Evolutionary conservation across 2,888 invertebrate genomes (phyloP).

Genomic region (Camponotus fellah): DNA sequence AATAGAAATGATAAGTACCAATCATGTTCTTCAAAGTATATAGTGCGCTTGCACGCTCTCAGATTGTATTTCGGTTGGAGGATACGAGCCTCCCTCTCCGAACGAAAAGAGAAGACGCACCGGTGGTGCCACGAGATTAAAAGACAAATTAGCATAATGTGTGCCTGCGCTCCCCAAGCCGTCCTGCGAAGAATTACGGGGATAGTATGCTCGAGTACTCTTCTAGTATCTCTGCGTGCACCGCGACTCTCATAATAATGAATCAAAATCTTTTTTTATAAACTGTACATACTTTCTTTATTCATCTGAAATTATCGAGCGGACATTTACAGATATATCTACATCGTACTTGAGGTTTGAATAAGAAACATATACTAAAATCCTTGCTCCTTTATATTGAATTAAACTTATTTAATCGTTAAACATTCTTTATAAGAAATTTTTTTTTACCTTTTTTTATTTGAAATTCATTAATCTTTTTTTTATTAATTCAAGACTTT

Average conservation of each 20-base stretch:
- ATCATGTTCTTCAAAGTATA: conserved; percentile 64
- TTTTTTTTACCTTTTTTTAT: background rate
- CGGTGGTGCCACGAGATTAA: conserved; percentile 82
- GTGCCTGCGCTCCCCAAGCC: conserved; percentile 73
- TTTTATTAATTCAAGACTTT: conserved; percentile 15
- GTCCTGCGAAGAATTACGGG: conserved; percentile 59
- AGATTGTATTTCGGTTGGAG: conserved; percentile 65
- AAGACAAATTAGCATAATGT: conserved; percentile 84
- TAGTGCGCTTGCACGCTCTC: conserved; percentile 66
- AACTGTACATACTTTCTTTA: conserved; percentile 3
- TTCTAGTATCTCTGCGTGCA: conserved; percentile 59
- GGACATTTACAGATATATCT: background rate
- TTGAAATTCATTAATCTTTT: background rate
- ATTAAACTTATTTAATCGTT: background rate
- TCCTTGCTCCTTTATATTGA: background rate
- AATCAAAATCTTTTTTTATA: conserved; percentile 45
- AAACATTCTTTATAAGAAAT: background rate
- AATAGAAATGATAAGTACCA: conserved; percentile 35
- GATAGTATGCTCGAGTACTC: conserved; percentile 59
- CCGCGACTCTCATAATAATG: conserved; percentile 48
- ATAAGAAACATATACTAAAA: background rate
- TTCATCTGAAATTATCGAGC: conserved; percentile 1
- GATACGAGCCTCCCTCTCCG: conserved; percentile 47
- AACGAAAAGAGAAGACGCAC: conserved; percentile 59
- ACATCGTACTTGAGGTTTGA: background rate